A percentile compares a stretch with the other conserved stretches of the same genome.
These are phyloP conservation scores for Sarcoramphus papa DNA, from an alignment of 2,797 vertebrate genomes.

Conservation along the genomic window DNA sequence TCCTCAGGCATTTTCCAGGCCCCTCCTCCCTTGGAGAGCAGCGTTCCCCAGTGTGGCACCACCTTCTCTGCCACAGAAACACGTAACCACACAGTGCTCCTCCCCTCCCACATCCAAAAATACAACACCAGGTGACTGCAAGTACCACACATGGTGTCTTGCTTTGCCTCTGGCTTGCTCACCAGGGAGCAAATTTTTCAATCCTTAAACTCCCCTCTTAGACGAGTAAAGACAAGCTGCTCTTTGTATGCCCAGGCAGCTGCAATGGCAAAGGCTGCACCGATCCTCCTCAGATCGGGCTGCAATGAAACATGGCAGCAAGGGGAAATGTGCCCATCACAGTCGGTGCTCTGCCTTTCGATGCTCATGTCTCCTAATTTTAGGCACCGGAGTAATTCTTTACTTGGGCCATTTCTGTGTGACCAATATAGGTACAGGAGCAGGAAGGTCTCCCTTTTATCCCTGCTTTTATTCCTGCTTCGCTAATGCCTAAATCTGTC, in stretches of 20 bases:
- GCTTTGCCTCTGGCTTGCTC: background rate
- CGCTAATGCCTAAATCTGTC: background rate
- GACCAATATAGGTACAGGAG: background rate
- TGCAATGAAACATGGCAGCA: background rate
- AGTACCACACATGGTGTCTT: background rate
- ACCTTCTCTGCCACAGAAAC: background rate
- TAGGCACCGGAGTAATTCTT: background rate
- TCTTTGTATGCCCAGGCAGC: background rate
- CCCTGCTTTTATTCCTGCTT: background rate
- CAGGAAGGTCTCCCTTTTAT: background rate
- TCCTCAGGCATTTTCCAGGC: background rate
- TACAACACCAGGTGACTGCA: background rate
- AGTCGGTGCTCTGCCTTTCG: background rate
- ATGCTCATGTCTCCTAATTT: background rate
- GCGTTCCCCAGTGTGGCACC: background rate
- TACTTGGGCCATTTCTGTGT: background rate
- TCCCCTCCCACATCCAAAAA: background rate
- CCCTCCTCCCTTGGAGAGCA: background rate
- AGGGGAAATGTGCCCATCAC: background rate
- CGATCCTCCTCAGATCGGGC: rapidly evolving
- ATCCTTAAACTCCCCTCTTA: background rate
- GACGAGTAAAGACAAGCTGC: background rate
- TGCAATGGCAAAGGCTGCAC: background rate
- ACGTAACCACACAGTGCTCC: rapidly evolving
- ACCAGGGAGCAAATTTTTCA: background rate